These are phyloP conservation scores for Schrankia costaestrigalis DNA, from an alignment of 2,888 invertebrate species.

Conservation along the genomic window DNA sequence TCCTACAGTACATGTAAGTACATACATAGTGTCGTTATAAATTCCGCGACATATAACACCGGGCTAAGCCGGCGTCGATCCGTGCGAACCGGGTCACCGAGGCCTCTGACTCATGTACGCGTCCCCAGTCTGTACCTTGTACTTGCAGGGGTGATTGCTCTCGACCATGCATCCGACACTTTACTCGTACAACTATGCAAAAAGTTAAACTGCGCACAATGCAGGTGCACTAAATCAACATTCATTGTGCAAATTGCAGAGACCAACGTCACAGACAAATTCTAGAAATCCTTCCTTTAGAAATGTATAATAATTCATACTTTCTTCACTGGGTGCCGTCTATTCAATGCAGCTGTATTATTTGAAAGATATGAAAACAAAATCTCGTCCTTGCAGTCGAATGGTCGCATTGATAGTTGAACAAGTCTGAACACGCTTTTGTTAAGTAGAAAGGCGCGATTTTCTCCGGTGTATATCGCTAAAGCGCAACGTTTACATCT, in stretches of 20 bases:
- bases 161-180: slow-evolving; percentile 24
- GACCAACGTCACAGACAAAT: slow-evolving; percentile 26
- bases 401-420: slow-evolving; percentile 47
- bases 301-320: slow-evolving; percentile 36
- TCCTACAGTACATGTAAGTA: too few species aligned
- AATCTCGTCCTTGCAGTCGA: slow-evolving; percentile 50
- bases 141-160: slow-evolving; percentile 35
- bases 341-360: slow-evolving; percentile 37
- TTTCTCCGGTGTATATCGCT: slow-evolving; percentile 59
- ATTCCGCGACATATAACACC: slow-evolving; percentile 50
- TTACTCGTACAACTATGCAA: slow-evolving; percentile 28
- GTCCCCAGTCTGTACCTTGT: slow-evolving; percentile 28
- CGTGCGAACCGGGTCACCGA: slow-evolving; percentile 69
- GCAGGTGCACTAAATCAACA: slow-evolving; percentile 37
- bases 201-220: slow-evolving; percentile 20
- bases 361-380: slow-evolving; percentile 44
- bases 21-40: slow-evolving; percentile 11
- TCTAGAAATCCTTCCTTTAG: slow-evolving; percentile 41
- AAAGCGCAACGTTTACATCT: slow-evolving; percentile 43
- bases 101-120: slow-evolving; percentile 42
- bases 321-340: slow-evolving; percentile 22
- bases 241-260: slow-evolving; percentile 48
- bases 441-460: slow-evolving; percentile 57
- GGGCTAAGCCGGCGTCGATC: slow-evolving; percentile 26
- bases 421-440: slow-evolving; percentile 47